Evolutionary conservation across 2,113 vertebrate genomes (phyloP).

Genomic region (Oxyura jamaicensis): DNA sequence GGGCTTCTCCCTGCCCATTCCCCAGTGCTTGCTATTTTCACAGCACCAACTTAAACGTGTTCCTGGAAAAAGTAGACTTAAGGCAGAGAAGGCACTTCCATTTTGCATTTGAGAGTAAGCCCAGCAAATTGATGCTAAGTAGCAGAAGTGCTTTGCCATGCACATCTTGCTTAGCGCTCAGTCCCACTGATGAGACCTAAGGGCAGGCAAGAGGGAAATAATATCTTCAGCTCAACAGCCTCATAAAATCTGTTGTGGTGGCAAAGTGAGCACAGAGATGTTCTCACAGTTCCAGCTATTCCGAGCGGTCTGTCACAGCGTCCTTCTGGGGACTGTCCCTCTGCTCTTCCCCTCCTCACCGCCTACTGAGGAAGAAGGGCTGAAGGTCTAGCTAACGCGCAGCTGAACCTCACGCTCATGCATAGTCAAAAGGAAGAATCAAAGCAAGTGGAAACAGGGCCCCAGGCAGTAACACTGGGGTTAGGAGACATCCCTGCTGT

Average conservation of each 20-base stretch:
- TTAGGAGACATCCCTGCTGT: neutral
- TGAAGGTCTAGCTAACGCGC: neutral
- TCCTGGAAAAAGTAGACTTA: neutral
- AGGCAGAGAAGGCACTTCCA: neutral
- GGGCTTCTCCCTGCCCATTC: neutral
- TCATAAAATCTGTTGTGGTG: neutral
- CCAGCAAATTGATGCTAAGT: neutral
- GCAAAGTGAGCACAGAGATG: neutral
- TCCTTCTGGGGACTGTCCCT: neutral
- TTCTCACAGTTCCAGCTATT: neutral
- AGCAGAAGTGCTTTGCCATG: neutral
- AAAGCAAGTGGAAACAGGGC: neutral
- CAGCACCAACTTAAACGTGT: neutral
- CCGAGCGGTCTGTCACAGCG: neutral
- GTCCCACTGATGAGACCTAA: neutral
- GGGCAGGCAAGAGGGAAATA: neutral
- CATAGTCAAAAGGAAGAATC: neutral
- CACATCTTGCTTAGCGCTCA: neutral
- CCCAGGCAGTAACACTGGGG: neutral
- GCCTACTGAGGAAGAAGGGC: rapidly evolving
- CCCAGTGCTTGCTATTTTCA: neutral
- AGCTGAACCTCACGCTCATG: neutral
- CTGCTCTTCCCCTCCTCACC: neutral
- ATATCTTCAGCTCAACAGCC: neutral
- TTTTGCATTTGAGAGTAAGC: neutral